Evolutionary conservation across 30 jellyfish, hydroid and myxozoan genomes (phyloP).

Genomic region (Hydractinia echinata): DNA sequence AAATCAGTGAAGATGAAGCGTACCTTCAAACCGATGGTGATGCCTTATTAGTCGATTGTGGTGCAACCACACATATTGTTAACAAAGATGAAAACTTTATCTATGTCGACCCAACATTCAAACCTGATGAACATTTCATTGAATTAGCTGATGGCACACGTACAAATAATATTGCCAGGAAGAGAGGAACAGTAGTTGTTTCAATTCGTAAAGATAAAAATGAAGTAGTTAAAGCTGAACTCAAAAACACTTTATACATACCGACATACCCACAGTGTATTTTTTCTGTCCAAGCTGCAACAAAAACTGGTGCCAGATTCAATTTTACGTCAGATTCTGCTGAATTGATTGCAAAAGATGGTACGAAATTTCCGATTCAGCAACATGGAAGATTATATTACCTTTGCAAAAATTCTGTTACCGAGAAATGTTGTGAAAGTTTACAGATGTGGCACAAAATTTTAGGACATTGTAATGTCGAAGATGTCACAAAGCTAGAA

Average conservation of each 20-base stretch:
- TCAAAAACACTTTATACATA: conserved; percentile 43
- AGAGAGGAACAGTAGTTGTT: conserved; percentile 47
- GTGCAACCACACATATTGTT: conserved; percentile 64
- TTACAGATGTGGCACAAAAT: conserved; percentile 47
- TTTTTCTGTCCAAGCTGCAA: conserved; percentile 58
- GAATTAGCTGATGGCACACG: conserved; percentile 59
- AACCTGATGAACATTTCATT: conserved; percentile 45
- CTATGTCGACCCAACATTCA: conserved; percentile 36
- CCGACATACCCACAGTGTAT: conserved; percentile 54
- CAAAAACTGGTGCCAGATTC: conserved; percentile 41
- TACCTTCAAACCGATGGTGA: background rate
- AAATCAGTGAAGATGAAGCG: conserved; percentile 33
- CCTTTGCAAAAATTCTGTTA: conserved; percentile 25
- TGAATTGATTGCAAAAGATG: conserved; percentile 42
- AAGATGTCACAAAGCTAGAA: conserved; percentile 39
- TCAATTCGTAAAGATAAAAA: conserved; percentile 20
- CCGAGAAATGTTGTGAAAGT: conserved; percentile 37
- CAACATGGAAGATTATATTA: conserved; percentile 49
- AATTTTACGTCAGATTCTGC: conserved; percentile 30
- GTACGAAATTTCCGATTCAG: conserved; percentile 40
- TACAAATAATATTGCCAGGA: conserved; percentile 56
- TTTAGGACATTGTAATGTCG: conserved; percentile 42
- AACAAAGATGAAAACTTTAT: conserved; percentile 36
- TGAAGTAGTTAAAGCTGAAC: conserved; percentile 19
- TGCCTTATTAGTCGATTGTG: conserved; percentile 57